Base-by-base conservation (phyloP, 2,888 invertebrate species). In the Acrocyrtus sp. region DNA sequence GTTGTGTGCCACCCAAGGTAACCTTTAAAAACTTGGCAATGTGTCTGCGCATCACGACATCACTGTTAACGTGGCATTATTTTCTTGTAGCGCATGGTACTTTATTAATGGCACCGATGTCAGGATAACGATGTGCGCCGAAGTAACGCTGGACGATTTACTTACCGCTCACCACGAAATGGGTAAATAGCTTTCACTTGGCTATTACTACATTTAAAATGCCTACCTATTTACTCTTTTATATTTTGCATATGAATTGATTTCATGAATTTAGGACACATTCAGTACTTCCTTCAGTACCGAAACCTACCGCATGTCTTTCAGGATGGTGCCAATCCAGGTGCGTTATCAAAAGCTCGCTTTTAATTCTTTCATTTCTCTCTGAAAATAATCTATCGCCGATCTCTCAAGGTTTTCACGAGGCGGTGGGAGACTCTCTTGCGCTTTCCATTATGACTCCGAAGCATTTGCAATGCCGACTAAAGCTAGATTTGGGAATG, bases 101-200 rank as follows among this genome's bases (percentile, higher is more conserved):
- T 93, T 94, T 84, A 92, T 91, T 82, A 92, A 94, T 48, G 53
- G 54, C 1, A 54, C 60, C 0, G 66, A 72, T 45, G 60, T 68
- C 2, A 65, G 63, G 56, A 72, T 72, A 22, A 58, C 63, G 1
- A 92, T 92, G 83, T 94, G 94, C 83, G 92, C 93, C 0, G 89
- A 90, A 82, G 89, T 92, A 4, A 90, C 90, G 2, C 90, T 91
- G 89, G 90, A 91, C n/a, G 91, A 92, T 83, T 85, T 93, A 29
- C 63, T 56, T 6, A 90, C 93, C 0, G 92, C 92, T 0, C 95
- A 96, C 82, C 95, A 96, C 82, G 95, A 96, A 85, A 91, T 93
- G 91, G 92, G 92, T 0, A n/a, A n/a, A n/a, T n/a, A n/a, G n/a
- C n/a, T n/a, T n/a, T n/a, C n/a, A n/a, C n/a, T n/a, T n/a, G n/a